Evolutionary conservation across 1,140 invertebrate species (phyloP).

Genomic region (Papilio polyxenes): DNA sequence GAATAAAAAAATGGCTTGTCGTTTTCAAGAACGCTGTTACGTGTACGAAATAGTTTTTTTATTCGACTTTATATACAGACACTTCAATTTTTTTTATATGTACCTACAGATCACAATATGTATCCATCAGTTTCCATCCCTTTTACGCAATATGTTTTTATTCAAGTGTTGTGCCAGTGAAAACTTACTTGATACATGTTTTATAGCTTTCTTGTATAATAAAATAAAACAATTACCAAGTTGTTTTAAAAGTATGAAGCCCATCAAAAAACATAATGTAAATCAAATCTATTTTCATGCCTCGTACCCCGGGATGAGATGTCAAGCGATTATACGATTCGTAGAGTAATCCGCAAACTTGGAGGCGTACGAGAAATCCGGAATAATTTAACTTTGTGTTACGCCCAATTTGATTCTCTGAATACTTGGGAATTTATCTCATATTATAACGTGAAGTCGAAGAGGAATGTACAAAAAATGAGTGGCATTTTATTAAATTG

Average conservation of each 20-base stretch:
- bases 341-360: conserved; percentile 1
- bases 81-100: too few species aligned
- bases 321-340: conserved; percentile 12
- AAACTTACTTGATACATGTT: background rate
- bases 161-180: background rate
- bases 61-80: too few species aligned
- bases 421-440: background rate
- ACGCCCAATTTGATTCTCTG: conserved; percentile 4
- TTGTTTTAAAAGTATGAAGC: background rate
- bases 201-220: background rate
- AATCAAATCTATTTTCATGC: background rate
- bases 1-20: too few species aligned
- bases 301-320: background rate
- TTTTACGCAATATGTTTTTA: background rate
- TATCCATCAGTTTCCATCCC: too few species aligned
- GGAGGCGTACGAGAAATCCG: conserved; percentile 4
- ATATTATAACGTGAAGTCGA: background rate
- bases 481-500: background rate
- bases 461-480: background rate
- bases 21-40: too few species aligned
- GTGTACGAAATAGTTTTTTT: too few species aligned
- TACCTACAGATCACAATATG: too few species aligned
- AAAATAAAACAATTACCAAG: background rate
- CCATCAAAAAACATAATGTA: background rate
- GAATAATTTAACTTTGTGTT: conserved; percentile 24